Conservation (phyloP, 2,888 invertebrate genomes). For the Xestia rhomboidea region DNA sequence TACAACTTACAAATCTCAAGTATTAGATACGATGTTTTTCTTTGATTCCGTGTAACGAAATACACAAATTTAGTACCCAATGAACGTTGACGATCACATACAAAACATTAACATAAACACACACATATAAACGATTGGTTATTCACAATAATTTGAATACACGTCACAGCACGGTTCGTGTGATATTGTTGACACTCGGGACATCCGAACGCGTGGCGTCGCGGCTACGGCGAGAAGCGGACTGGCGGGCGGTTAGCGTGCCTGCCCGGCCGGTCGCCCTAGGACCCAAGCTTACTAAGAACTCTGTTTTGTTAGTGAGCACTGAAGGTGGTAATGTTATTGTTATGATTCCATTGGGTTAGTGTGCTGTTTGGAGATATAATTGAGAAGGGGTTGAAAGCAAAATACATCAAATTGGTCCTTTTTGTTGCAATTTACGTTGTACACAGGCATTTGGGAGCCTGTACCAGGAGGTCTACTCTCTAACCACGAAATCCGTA, state of each 20-base stretch:
- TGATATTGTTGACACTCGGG: conserved; percentile 48
- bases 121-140: conserved; percentile 61
- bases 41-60: conserved; percentile 43
- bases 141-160: conserved; percentile 62
- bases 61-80: conserved; percentile 45
- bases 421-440: background rate
- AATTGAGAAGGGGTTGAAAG: background rate
- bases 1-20: conserved; percentile 57
- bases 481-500: too few relatives aligned
- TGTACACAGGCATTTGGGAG: background rate
- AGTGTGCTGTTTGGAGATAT: background rate
- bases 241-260: conserved; percentile 60
- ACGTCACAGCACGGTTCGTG: conserved; percentile 57
- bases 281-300: conserved; percentile 59
- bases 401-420: background rate
- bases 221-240: conserved; percentile 50
- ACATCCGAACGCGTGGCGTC: conserved; percentile 47
- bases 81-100: conserved; percentile 58
- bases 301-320: conserved; percentile 56
- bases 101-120: conserved; percentile 59
- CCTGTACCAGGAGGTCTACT: background rate
- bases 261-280: conserved; percentile 47
- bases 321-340: conserved; percentile 62
- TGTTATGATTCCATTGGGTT: conserved; percentile 49
- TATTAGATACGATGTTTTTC: conserved; percentile 44